These are phyloP conservation scores for Sebastes trivittatus DNA, from an alignment of 2,797 vertebrate genomes.

Conservation along the genomic window DNA sequence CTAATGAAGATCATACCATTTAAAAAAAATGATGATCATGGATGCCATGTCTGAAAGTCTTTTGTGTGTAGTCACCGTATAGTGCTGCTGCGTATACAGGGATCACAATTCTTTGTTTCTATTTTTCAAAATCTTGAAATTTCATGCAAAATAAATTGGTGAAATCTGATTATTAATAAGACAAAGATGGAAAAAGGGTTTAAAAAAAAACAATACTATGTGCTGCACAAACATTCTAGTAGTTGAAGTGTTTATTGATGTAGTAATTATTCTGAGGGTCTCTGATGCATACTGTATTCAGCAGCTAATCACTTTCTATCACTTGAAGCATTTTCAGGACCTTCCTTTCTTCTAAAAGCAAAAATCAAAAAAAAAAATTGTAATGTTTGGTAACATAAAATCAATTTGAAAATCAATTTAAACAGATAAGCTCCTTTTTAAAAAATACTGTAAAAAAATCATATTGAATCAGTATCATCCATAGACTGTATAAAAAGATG, in stretches of 20 bases:
- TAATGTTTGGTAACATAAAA: not conserved
- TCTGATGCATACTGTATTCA: not conserved
- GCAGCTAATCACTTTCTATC: not conserved
- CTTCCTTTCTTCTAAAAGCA: not conserved
- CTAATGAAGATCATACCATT: slow-evolving; percentile 7
- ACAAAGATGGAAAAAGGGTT: not conserved
- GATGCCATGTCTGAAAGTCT: not conserved
- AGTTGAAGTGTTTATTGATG: not conserved
- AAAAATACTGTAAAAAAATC: not conserved
- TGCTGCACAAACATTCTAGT: not conserved
- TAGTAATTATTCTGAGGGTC: not conserved
- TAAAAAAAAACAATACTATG: not conserved
- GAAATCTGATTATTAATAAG: not conserved
- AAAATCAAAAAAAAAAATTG: not conserved
- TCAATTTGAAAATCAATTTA: not conserved
- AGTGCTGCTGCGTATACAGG: not conserved
- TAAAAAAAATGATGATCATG: not conserved
- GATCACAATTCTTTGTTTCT: not conserved
- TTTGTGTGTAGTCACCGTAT: not conserved
- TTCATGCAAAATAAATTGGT: not conserved
- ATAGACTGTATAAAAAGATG: not conserved
- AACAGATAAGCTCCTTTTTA: not conserved
- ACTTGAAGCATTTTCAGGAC: not conserved
- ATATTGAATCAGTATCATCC: too few species aligned
- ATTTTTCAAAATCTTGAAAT: not conserved